Evolutionary conservation across 2,888 invertebrate genomes (phyloP).

Genomic region (Nesidiocoris tenuis): DNA sequence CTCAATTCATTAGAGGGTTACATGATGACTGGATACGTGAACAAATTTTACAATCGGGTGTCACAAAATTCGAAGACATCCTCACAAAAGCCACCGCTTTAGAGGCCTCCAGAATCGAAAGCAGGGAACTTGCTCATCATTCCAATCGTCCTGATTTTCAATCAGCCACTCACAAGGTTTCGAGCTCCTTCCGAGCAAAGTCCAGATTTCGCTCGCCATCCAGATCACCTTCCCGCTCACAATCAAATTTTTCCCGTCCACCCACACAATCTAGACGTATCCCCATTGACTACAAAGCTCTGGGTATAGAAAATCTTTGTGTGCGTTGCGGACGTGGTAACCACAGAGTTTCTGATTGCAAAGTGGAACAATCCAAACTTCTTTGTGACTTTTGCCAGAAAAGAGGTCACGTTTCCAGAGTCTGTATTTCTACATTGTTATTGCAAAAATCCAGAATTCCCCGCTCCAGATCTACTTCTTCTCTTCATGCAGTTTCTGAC

Average conservation of each 20-base stretch:
- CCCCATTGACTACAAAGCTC: slow-evolving; percentile 1
- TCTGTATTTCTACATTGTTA: slow-evolving; percentile 13
- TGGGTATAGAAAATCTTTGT: slow-evolving; percentile 15
- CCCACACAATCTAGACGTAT: background rate
- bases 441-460: slow-evolving; percentile 4
- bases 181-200: background rate
- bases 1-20: slow-evolving; percentile 4
- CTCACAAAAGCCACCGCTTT: slow-evolving; percentile 2
- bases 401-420: slow-evolving; percentile 4
- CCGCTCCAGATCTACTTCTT: too few species aligned
- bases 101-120: slow-evolving; percentile 6
- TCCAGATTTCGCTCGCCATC: background rate
- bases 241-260: background rate
- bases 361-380: background rate
- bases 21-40: background rate
- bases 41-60: background rate
- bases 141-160: background rate
- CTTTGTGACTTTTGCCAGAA: background rate
- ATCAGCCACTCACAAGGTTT: background rate
- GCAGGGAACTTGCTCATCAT: background rate
- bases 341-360: slow-evolving; percentile 12
- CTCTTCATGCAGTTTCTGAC: too few species aligned
- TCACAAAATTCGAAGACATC: background rate
- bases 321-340: slow-evolving; percentile 10
- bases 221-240: background rate